phyloP scores from a whole-genome alignment of 2,888 invertebrate genomes.

The Limenitis camilla region DNA sequence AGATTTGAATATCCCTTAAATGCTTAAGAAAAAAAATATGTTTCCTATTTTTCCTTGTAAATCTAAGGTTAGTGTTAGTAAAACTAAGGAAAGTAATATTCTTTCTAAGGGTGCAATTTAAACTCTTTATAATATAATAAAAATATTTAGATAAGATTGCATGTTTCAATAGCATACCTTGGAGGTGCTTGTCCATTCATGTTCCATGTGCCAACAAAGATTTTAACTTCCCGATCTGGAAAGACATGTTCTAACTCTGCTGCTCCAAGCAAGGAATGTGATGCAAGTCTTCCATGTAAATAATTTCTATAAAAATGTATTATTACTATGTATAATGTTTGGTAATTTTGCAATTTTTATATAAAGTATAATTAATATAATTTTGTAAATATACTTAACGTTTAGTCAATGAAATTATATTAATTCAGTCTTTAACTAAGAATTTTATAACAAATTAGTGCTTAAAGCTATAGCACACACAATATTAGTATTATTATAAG shows the following conservation, averaged over 20 bases:
- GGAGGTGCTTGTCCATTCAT: conserved; percentile 94
- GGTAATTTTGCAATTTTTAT: background rate
- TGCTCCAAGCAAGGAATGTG: conserved; percentile 86
- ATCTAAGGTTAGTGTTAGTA: too few relatives aligned
- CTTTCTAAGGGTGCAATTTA: too few relatives aligned
- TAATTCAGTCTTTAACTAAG: too few relatives aligned
- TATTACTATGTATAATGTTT: background rate
- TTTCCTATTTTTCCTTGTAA: too few relatives aligned
- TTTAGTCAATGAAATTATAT: too few relatives aligned
- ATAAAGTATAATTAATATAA: background rate
- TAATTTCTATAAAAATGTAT: conserved; percentile 77
- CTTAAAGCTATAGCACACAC: too few relatives aligned
- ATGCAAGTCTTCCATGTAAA: conserved; percentile 85
- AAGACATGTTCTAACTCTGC: conserved; percentile 90
- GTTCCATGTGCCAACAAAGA: conserved; percentile 97
- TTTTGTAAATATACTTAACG: background rate
- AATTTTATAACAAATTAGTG: too few relatives aligned
- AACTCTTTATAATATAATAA: background rate
- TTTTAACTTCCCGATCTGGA: conserved; percentile 87
- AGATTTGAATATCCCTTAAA: too few relatives aligned
- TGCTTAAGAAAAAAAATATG: too few relatives aligned
- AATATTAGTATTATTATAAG: too few relatives aligned
- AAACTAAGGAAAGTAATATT: too few relatives aligned
- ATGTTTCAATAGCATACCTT: conserved; percentile 52
- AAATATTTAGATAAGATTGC: conserved; percentile 5